Percentiles rank a stretch among this genome's conserved stretches.
phyloP scores from a whole-genome alignment of 2,888 invertebrate genomes.

The Phrixothrix hirtus region DNA sequence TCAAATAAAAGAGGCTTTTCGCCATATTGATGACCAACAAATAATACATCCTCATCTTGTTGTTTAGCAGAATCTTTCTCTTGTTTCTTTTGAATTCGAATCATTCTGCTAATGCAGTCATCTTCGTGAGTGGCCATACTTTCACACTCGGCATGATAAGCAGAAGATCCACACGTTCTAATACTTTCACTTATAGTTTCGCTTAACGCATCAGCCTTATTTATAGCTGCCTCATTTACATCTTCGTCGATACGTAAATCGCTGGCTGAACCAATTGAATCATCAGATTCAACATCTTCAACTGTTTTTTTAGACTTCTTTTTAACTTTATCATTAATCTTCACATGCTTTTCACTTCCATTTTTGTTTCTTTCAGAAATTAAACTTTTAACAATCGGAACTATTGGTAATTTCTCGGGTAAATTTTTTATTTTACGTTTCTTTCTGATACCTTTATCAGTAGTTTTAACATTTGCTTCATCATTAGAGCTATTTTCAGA shows the following conservation, averaged over 20 bases:
- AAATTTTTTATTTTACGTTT: slow-evolving; percentile 56
- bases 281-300: slow-evolving; percentile 62
- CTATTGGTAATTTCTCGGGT: slow-evolving; percentile 61
- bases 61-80: slow-evolving; percentile 45
- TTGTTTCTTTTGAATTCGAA: slow-evolving; percentile 58
- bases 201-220: slow-evolving; percentile 55
- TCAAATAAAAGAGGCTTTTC: slow-evolving; percentile 75
- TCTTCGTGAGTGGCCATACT: slow-evolving; percentile 68
- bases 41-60: slow-evolving; percentile 61
- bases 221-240: slow-evolving; percentile 54
- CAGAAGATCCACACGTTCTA: slow-evolving; percentile 69
- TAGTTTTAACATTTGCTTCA: slow-evolving; percentile 51
- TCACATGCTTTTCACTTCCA: slow-evolving; percentile 27
- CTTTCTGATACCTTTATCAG: slow-evolving; percentile 48
- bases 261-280: slow-evolving; percentile 74
- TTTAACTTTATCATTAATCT: slow-evolving; percentile 37
- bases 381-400: slow-evolving; percentile 56
- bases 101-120: slow-evolving; percentile 59
- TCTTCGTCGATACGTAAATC: slow-evolving; percentile 65
- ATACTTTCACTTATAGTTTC: slow-evolving; percentile 67
- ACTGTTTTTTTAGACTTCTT: slow-evolving; percentile 38
- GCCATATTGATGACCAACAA: slow-evolving; percentile 76
- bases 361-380: slow-evolving; percentile 55
- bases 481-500: slow-evolving; percentile 59
- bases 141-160: slow-evolving; percentile 73